A percentile compares a stretch with the other conserved stretches of the same genome.
Conservation (phyloP, 2,888 invertebrate species). For the Melipona bicolor region DNA sequence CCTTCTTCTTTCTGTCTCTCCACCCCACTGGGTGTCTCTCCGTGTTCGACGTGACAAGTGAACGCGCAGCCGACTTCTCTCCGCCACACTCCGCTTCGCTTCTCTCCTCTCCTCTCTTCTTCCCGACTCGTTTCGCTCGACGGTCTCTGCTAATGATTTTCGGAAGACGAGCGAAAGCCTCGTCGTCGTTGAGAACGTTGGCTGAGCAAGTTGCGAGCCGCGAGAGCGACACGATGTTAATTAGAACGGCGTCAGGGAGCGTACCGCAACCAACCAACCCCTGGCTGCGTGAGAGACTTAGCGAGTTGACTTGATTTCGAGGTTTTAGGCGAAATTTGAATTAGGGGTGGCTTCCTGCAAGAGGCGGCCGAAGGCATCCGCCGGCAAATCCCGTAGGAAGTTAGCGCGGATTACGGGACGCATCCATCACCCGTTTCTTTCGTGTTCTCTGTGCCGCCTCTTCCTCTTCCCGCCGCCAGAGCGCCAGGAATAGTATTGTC, state of each 20-base stretch:
- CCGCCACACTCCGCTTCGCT: background rate
- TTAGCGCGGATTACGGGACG: slow-evolving; percentile 82
- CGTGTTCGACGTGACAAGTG: slow-evolving; percentile 39
- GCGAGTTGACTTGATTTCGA: slow-evolving; percentile 83
- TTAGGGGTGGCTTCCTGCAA: slow-evolving; percentile 73
- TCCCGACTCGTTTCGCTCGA: slow-evolving; percentile 2
- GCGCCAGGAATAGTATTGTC: slow-evolving; percentile 45
- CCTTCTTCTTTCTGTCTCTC: slow-evolving; percentile 44
- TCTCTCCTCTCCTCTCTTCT: slow-evolving; percentile 24
- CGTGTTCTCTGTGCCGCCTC: slow-evolving; percentile 32
- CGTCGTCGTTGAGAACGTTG: slow-evolving; percentile 37
- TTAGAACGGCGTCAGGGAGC: slow-evolving; percentile 79
- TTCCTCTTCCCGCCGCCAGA: too few species aligned
- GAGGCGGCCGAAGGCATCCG: slow-evolving; percentile 67
- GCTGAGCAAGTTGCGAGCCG: slow-evolving; percentile 60
- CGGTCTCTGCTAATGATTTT: slow-evolving; percentile 76
- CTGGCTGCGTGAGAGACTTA: slow-evolving; percentile 75
- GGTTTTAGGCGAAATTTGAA: slow-evolving; percentile 78
- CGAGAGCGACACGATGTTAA: slow-evolving; percentile 83
- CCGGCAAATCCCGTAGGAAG: slow-evolving; percentile 82
- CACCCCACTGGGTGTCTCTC: slow-evolving; percentile 35
- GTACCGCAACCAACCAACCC: slow-evolving; percentile 51
- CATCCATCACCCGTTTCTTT: slow-evolving; percentile 83
- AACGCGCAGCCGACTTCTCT: slow-evolving; percentile 18
- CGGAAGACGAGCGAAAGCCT: slow-evolving; percentile 66